Evolutionary conservation across 2,888 invertebrate genomes (phyloP), one percentile per base, ranked within the genome.

Genomic region (Drosophila paucipuncta): DNA sequence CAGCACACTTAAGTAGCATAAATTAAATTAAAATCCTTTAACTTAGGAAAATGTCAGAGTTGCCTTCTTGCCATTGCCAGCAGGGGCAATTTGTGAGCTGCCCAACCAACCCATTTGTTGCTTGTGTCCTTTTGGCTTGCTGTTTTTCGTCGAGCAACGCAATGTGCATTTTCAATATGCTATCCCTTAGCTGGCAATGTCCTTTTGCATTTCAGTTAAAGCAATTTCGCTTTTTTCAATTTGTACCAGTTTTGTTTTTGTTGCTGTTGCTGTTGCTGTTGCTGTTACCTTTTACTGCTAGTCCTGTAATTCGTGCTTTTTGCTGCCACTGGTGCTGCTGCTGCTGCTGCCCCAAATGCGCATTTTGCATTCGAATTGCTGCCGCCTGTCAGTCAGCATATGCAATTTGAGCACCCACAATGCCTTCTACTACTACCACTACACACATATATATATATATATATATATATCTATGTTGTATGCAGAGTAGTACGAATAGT

Each of bases 321-420:
- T 75, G 68, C 65, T 66, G 61, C 59, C 47, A 47, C 55, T 58
- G 39, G 50, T 68, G 66, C 11, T 25, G 47, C 22, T 66, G 18
- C n/a, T 75, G 58, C 63, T 76, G 22, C 13, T 70, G 69, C 47
- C 47, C 70, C 63, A 50, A 71, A 58, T 80, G 75, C 63, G 76
- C 80, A 82, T 82, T 89, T 87, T 78, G 76, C 88, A 85, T 85
- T 80, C 76, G 80, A 88, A 85, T 83, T 78, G 90, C 72, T 70
- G 73, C 78, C 60, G 80, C 68, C 59, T 71, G 78, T 76, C 74
- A 75, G 86, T 69, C 77, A 89, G 86, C 89, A 84, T 88, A 89
- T 89, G 89, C 74, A 84, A 84, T 84, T 53, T 65, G 52, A 13
- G 13, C 41, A 58, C 25, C 18, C 49, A 10, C 37, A 33, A 59